Conservation (phyloP, 2,797 vertebrate genomes). For the Neoniphon sammara region DNA sequence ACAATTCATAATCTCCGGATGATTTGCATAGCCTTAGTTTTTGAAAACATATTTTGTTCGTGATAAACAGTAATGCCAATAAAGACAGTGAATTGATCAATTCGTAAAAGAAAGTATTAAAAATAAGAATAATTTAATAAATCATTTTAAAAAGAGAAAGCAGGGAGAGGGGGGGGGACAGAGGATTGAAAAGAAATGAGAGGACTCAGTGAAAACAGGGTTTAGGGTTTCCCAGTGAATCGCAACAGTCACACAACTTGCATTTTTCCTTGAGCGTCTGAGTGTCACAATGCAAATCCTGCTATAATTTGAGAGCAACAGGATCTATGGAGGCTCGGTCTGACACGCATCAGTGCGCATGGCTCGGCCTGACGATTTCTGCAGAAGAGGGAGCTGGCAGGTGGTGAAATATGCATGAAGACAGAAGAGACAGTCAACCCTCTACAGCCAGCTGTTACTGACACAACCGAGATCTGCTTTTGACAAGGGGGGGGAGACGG, state of each 20-base stretch:
- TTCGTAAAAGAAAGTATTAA: no score
- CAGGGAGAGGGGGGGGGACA: background rate
- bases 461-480: slow-evolving; percentile 39
- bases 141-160: background rate
- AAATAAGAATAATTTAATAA: no score
- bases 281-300: slow-evolving; percentile 36
- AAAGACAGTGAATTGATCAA: no score
- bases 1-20: no score
- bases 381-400: background rate
- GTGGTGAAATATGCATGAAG: slow-evolving; percentile 47
- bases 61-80: no score
- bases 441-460: slow-evolving; percentile 40
- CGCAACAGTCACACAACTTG: background rate
- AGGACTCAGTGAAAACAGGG: background rate
- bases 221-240: slow-evolving; percentile 2
- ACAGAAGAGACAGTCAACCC: slow-evolving; percentile 7
- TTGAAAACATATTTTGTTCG: no score
- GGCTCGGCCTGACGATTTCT: slow-evolving; percentile 26
- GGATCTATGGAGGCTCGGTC: slow-evolving; percentile 29
- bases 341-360: slow-evolving; percentile 19
- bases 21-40: no score
- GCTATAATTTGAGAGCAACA: background rate
- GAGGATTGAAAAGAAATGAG: background rate
- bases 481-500: slow-evolving; percentile 32
- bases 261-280: slow-evolving; percentile 15